phyloP scores from a whole-genome alignment of 2,888 invertebrate genomes.

The Megalurothrips usitatus region DNA sequence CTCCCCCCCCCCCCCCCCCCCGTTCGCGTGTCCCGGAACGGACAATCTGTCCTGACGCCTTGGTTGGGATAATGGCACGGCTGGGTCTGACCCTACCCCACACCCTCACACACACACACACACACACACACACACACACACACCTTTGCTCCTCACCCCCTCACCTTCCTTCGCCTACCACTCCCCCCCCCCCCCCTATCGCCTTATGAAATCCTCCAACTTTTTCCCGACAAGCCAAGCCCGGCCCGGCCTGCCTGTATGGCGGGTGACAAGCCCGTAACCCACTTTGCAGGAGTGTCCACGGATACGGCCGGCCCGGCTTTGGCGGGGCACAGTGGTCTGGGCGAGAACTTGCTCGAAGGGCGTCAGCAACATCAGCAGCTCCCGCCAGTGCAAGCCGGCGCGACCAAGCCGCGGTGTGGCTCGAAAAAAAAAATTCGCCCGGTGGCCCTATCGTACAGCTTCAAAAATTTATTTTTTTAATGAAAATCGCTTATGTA shows the following conservation, averaged over 20 bases:
- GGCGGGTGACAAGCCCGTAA: not conserved
- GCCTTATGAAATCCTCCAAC: not conserved
- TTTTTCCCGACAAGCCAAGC: not conserved
- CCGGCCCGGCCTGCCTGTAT: not conserved
- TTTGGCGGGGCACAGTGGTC: not conserved
- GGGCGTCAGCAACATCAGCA: too few relatives aligned
- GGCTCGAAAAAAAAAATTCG: too few relatives aligned
- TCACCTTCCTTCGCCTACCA: not conserved
- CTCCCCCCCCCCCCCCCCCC: too few relatives aligned
- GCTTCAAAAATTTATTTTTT: too few relatives aligned
- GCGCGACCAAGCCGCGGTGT: too few relatives aligned
- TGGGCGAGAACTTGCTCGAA: too few relatives aligned
- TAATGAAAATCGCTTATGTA: too few relatives aligned
- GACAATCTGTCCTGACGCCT: slow-evolving; percentile 3
- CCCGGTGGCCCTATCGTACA: too few relatives aligned
- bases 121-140: not conserved
- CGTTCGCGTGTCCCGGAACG: not conserved
- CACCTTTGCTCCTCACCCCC: not conserved
- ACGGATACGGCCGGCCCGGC: not conserved
- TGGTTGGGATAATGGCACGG: not conserved
- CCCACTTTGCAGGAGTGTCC: slow-evolving; percentile 6
- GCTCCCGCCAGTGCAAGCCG: too few relatives aligned
- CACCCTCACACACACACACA: not conserved
- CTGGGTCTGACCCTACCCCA: not conserved
- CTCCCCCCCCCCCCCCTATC: not conserved